A percentile compares a stretch with the other conserved stretches of the same genome.
Evolutionary conservation across 1,140 invertebrate species (phyloP).

Genomic region (Drosophila lacertosa): DNA sequence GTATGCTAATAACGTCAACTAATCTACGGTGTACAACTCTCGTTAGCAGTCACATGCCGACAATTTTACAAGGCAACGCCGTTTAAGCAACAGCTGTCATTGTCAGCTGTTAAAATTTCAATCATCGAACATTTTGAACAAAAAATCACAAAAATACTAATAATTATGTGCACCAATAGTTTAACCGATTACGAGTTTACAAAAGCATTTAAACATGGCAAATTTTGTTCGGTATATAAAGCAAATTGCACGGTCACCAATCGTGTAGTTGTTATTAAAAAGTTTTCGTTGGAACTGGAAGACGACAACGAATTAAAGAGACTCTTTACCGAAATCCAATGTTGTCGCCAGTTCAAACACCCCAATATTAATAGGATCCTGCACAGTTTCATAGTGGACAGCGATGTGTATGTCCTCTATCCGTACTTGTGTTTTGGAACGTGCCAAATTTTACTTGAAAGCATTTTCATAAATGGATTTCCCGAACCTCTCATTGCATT

Average conservation of each 20-base stretch:
- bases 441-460: slow-evolving; percentile 90
- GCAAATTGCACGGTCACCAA: slow-evolving; percentile 88
- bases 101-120: slow-evolving; percentile 15
- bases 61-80: slow-evolving; percentile 5
- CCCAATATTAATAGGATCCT: slow-evolving; percentile 90
- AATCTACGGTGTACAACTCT: not conserved
- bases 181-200: slow-evolving; percentile 86
- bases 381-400: slow-evolving; percentile 89
- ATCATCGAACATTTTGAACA: slow-evolving; percentile 1
- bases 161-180: slow-evolving; percentile 73
- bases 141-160: slow-evolving; percentile 11
- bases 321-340: slow-evolving; percentile 91
- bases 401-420: slow-evolving; percentile 91
- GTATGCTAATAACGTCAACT: too few relatives aligned
- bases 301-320: slow-evolving; percentile 87
- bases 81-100: slow-evolving; percentile 1
- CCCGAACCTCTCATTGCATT: slow-evolving; percentile 92
- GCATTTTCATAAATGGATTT: slow-evolving; percentile 89
- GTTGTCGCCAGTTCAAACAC: slow-evolving; percentile 91
- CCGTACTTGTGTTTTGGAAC: slow-evolving; percentile 93
- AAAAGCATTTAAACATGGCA: slow-evolving; percentile 87
- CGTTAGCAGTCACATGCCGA: slow-evolving; percentile 7
- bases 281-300: slow-evolving; percentile 89
- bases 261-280: slow-evolving; percentile 89
- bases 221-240: slow-evolving; percentile 86